phyloP scores from a whole-genome alignment of 2,888 invertebrate species.

The Gasteruption jaculator region DNA sequence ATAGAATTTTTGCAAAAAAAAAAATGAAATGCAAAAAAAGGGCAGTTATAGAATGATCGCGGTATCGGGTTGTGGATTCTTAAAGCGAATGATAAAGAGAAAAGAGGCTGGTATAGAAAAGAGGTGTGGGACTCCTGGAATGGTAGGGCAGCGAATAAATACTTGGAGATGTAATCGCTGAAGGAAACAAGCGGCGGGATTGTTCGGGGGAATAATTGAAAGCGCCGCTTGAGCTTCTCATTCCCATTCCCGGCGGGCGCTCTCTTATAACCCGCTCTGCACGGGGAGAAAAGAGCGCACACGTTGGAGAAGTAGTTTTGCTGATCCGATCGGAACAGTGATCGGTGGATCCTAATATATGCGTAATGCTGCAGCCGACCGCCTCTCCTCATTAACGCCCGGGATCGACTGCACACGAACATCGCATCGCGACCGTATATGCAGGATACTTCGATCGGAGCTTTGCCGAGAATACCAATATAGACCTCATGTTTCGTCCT shows the following conservation, averaged over 20 bases:
- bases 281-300: constrained; percentile 11
- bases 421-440: neutral
- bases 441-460: no score
- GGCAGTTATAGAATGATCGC: no score
- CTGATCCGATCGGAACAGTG: constrained; percentile 41
- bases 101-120: constrained; percentile 17
- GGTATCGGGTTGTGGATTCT: constrained; percentile 4
- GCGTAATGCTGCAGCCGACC: constrained; percentile 43
- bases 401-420: constrained; percentile 21
- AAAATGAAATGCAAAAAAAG: no score
- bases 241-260: constrained; percentile 43
- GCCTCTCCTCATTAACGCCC: constrained; percentile 49
- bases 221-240: constrained; percentile 50
- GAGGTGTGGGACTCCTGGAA: constrained; percentile 27
- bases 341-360: constrained; percentile 48
- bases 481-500: constrained; percentile 43
- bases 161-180: constrained; percentile 51
- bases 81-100: constrained; percentile 7
- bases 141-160: constrained; percentile 45
- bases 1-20: no score
- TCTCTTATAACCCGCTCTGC: constrained; percentile 12
- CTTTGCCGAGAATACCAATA: constrained; percentile 32
- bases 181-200: constrained; percentile 52
- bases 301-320: constrained; percentile 23
- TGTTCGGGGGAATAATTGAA: constrained; percentile 52